Conservation (phyloP, 2,888 invertebrate species). For the Achlya flavicornis region DNA sequence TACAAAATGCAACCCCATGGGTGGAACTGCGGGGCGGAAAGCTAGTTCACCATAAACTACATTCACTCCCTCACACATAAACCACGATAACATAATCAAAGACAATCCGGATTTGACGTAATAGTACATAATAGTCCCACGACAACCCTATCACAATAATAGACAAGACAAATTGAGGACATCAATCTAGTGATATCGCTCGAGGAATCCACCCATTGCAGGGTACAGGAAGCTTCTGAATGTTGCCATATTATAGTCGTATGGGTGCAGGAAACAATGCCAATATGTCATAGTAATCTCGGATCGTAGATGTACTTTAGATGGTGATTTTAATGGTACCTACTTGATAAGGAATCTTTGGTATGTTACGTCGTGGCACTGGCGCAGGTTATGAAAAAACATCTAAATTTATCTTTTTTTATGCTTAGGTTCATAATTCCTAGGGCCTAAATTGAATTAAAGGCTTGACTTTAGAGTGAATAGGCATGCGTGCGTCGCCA, state of each 20-base stretch:
- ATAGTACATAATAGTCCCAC: constrained; percentile 21
- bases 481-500: too few species aligned
- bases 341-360: neutral
- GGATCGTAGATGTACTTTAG: neutral
- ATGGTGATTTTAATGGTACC: neutral
- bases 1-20: too few species aligned
- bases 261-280: neutral
- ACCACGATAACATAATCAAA: constrained; percentile 3
- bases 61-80: neutral
- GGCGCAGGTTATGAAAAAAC: too few species aligned
- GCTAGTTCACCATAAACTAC: too few species aligned
- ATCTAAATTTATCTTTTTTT: too few species aligned
- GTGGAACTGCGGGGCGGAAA: too few species aligned
- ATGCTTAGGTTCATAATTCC: too few species aligned
- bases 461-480: too few species aligned
- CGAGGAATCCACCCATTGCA: constrained; percentile 22
- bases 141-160: constrained; percentile 37
- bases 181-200: constrained; percentile 33
- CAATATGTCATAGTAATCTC: neutral
- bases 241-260: neutral
- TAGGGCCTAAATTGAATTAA: too few species aligned
- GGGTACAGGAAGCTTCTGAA: neutral
- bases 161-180: constrained; percentile 39
- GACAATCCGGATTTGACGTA: constrained; percentile 25
- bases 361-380: too few species aligned